Base-by-base conservation (phyloP, 2,888 invertebrate genomes). In the Bombylius major region DNA sequence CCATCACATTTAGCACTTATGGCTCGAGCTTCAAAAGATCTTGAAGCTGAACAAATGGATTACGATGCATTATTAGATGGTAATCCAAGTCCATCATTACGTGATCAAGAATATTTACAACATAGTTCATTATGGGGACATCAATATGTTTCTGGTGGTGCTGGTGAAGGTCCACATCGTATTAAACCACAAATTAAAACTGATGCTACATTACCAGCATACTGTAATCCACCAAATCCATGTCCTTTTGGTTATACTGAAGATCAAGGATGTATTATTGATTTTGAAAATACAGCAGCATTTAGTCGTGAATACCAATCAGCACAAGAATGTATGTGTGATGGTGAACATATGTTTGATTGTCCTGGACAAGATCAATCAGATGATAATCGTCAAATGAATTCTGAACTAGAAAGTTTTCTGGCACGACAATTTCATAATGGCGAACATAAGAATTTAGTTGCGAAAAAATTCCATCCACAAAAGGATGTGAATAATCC, bases 211-310 rank as follows among this genome's bases (percentile, higher is more conserved):
- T 78, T 99, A 57, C 98, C 98, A 0, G 96, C 98, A 31, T 99
- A 99, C 75, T 99, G 99, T 73, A 96, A 97, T 73, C 99, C 99
- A 1, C 98, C 98, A 4, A 99, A 99, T 75, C 99, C 99, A 0
- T 99, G 99, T 69, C 99, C 98, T 4, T 83, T 91, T 58, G 98
- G 96, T 62, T 96, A 90, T 69, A 67, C 73, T 81, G 92, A 83
- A 65, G 84, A 86, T 50, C 89, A 94, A 74, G 90, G 92, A 62
- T 98, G 98, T 71, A 82, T 94, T 66, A 86, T 82, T 62, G 83
- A 88, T 63, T 97, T 98, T 69, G 92, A 93, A 71, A 97, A 98
- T 73, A 90, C 94, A 0, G 97, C 97, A 0, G 87, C 89, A 0
- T 97, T 92, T 76, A 96, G 96, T 69, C 86, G 96, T 8, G 86